These are phyloP conservation scores for Centropyge bicolor DNA, from an alignment of 2,797 vertebrate genomes.

Conservation along the genomic window DNA sequence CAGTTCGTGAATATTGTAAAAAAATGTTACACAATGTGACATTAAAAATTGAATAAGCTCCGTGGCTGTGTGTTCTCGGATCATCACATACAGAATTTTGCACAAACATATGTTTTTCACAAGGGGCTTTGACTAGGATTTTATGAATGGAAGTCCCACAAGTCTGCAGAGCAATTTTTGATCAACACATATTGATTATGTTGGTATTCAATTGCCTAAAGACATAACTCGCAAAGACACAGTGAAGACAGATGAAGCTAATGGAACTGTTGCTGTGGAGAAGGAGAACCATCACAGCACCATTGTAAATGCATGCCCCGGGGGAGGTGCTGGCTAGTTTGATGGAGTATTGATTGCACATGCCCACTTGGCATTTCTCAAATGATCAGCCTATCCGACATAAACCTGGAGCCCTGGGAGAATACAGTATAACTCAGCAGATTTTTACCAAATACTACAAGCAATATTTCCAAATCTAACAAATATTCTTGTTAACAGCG, in stretches of 20 bases:
- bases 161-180: neutral
- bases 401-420: no score
- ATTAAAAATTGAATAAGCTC: slow-evolving; percentile 20
- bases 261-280: slow-evolving; percentile 3
- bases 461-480: no score
- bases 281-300: slow-evolving; percentile 8
- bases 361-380: neutral
- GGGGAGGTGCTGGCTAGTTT: neutral
- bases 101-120: neutral
- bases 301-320: slow-evolving; percentile 27
- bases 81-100: neutral
- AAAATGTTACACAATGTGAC: slow-evolving; percentile 27
- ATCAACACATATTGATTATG: slow-evolving; percentile 1
- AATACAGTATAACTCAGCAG: no score
- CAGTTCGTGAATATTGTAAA: slow-evolving; percentile 11
- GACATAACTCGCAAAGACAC: neutral
- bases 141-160: neutral
- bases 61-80: neutral
- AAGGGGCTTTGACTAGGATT: neutral
- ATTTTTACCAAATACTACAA: no score
- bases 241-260: neutral
- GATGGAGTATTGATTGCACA: neutral
- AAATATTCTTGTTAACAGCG: no score
- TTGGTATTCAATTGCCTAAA: neutral
- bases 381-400: no score